These are phyloP conservation scores for Platerodrilus igneus DNA, from an alignment of 2,888 invertebrate genomes.

Conservation along the genomic window DNA sequence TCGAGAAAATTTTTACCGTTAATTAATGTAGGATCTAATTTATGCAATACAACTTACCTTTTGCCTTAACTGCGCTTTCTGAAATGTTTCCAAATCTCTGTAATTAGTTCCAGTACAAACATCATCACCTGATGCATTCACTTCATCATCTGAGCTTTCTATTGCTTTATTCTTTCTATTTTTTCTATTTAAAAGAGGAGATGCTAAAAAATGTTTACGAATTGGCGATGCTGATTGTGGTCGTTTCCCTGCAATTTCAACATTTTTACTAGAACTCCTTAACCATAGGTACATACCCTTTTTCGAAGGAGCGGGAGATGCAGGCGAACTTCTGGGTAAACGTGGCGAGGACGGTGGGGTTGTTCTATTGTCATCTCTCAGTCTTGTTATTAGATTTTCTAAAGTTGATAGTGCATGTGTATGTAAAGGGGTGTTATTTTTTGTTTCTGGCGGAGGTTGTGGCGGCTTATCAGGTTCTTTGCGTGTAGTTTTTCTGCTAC, in stretches of 20 bases:
- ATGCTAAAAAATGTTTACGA: conserved; percentile 73
- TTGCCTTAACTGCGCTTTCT: conserved; percentile 85
- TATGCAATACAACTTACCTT: conserved; percentile 63
- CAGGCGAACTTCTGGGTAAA: conserved; percentile 71
- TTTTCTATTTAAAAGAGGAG: conserved; percentile 73
- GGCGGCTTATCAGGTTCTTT: conserved; percentile 27
- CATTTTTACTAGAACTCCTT: not conserved
- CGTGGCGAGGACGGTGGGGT: conserved; percentile 56
- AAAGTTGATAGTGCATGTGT: conserved; percentile 56
- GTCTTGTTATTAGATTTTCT: conserved; percentile 55
- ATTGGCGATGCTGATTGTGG: conserved; percentile 79
- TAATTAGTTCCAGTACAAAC: conserved; percentile 68
- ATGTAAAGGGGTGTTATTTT: conserved; percentile 40
- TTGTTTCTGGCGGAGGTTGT: conserved; percentile 16
- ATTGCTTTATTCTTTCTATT: conserved; percentile 65
- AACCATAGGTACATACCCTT: conserved; percentile 46
- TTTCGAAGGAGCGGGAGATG: conserved; percentile 67
- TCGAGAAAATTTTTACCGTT: too few relatives aligned
- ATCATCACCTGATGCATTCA: conserved; percentile 54
- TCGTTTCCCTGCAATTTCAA: conserved; percentile 50
- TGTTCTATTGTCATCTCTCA: conserved; percentile 52
- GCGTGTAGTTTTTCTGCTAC: conserved; percentile 35
- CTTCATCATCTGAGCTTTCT: conserved; percentile 82
- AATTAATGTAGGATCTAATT: too few relatives aligned
- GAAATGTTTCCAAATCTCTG: conserved; percentile 83